Percentiles rank a stretch among this genome's conserved stretches.
These are phyloP conservation scores for Camponotus fellah DNA, from an alignment of 2,888 invertebrate species.

Conservation along the genomic window DNA sequence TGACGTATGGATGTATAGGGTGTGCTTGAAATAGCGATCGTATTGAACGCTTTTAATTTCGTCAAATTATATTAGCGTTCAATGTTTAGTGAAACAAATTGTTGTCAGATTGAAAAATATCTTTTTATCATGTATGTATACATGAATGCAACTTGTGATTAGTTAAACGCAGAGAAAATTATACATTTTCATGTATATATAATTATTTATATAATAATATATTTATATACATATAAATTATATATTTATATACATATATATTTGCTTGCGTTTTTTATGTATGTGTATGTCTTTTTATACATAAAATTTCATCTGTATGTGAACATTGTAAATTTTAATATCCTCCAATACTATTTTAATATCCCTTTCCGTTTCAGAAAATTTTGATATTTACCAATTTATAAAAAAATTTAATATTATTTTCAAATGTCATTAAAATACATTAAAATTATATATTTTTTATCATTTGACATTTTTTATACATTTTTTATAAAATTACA, in stretches of 20 bases:
- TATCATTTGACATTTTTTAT: no score
- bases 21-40: background rate
- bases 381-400: background rate
- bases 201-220: no score
- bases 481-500: background rate
- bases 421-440: background rate
- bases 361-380: background rate
- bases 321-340: background rate
- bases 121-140: background rate
- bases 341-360: background rate
- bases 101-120: background rate
- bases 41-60: background rate
- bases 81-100: background rate
- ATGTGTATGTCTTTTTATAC: background rate
- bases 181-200: background rate
- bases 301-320: background rate
- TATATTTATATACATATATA: background rate
- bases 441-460: background rate
- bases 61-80: background rate
- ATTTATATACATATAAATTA: background rate
- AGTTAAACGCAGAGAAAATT: background rate
- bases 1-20: background rate
- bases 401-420: background rate
- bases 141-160: background rate
- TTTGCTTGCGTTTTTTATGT: background rate